Conservation (phyloP, 2,888 invertebrate species). For the Diadromus collaris region DNA sequence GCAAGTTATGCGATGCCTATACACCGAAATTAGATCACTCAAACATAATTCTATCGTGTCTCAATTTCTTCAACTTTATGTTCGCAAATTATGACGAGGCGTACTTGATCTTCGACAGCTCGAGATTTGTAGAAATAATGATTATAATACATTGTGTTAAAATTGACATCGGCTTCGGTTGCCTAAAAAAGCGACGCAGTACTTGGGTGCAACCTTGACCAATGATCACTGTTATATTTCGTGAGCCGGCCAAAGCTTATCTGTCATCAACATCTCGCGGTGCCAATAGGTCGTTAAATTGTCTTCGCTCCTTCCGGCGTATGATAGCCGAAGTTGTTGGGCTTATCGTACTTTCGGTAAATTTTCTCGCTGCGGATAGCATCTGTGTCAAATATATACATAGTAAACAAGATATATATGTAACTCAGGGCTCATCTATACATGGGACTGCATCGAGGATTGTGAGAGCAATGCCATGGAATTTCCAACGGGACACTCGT, state of each 20-base stretch:
- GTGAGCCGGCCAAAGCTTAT: not conserved
- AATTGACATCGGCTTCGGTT: not conserved
- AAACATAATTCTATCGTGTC: not conserved
- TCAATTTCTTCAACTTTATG: not conserved
- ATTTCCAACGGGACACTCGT: slow-evolving; percentile 30
- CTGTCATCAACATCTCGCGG: slow-evolving; percentile 28
- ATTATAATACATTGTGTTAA: not conserved
- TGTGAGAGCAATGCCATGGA: slow-evolving; percentile 11
- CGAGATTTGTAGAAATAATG: not conserved
- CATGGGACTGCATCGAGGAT: slow-evolving; percentile 16
- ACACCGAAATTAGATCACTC: not conserved
- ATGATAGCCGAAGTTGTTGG: slow-evolving; percentile 17
- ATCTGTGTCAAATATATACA: slow-evolving; percentile 9
- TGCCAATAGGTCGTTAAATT: slow-evolving; percentile 22
- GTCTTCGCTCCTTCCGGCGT: slow-evolving; percentile 26
- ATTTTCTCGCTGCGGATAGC: slow-evolving; percentile 26
- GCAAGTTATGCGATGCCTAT: not conserved
- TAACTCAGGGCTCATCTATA: not conserved
- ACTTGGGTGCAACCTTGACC: not conserved
- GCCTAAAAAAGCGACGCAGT: not conserved
- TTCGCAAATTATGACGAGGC: not conserved
- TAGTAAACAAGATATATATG: slow-evolving; percentile 6
- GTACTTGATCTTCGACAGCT: not conserved
- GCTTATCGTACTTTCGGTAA: slow-evolving; percentile 42
- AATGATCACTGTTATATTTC: slow-evolving; percentile 13